These are phyloP conservation scores for Drosophila jambulina DNA, from an alignment of 1,140 invertebrate genomes.

Conservation along the genomic window DNA sequence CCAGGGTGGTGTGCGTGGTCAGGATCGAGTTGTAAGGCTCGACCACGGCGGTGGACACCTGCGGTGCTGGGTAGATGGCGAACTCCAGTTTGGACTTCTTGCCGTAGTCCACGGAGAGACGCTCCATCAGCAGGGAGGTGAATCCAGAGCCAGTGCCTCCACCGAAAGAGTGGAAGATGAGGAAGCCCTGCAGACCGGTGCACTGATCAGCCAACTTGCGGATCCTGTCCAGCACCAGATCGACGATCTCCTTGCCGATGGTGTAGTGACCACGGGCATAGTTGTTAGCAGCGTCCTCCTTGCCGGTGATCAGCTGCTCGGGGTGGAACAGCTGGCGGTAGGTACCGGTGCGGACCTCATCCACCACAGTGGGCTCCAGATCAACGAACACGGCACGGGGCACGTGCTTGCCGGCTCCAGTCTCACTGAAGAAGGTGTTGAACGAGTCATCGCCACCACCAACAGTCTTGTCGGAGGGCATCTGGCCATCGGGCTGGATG, in stretches of 20 bases:
- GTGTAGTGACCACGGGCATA: slow-evolving; percentile 96
- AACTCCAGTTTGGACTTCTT: slow-evolving; percentile 96
- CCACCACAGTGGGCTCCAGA: slow-evolving; percentile 94
- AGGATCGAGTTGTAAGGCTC: slow-evolving; percentile 96
- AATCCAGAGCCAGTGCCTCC: slow-evolving; percentile 96
- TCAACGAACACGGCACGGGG: slow-evolving; percentile 94
- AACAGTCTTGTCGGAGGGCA: slow-evolving; percentile 91
- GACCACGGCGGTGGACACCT: slow-evolving; percentile 95
- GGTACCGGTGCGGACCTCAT: slow-evolving; percentile 93
- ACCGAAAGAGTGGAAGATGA: slow-evolving; percentile 96
- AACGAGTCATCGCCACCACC: slow-evolving; percentile 91
- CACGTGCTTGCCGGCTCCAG: slow-evolving; percentile 94
- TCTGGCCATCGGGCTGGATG: slow-evolving; percentile 90
- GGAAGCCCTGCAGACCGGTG: slow-evolving; percentile 94
- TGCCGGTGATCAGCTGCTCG: slow-evolving; percentile 93
- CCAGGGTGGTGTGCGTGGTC: slow-evolving; percentile 92
- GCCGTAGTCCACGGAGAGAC: slow-evolving; percentile 94
- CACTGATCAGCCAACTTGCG: slow-evolving; percentile 94
- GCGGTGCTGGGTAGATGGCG: slow-evolving; percentile 95
- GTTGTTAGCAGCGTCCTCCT: slow-evolving; percentile 96
- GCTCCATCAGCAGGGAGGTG: slow-evolving; percentile 94
- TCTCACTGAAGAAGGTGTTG: slow-evolving; percentile 96
- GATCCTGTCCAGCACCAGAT: slow-evolving; percentile 91
- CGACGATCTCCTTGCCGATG: slow-evolving; percentile 95
- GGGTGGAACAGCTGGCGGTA: slow-evolving; percentile 95